Evolutionary conservation across 2,113 vertebrate genomes (phyloP).

Genomic region (Mesembrinibis cayennensis): DNA sequence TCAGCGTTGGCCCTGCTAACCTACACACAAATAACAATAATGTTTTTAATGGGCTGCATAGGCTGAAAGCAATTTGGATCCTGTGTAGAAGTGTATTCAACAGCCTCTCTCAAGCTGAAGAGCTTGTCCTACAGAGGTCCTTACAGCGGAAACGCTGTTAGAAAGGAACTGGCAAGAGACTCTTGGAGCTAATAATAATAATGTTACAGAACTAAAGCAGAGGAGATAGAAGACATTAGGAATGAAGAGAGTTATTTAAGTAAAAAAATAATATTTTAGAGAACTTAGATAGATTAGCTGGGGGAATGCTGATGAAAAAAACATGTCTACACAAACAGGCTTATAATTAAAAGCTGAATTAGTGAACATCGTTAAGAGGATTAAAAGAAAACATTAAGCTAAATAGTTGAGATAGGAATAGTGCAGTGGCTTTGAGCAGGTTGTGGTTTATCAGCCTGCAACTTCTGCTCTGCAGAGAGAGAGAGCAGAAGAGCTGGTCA

Average conservation of each 20-base stretch:
- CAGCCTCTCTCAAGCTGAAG: not conserved
- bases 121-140: not conserved
- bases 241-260: slow-evolving; percentile 4
- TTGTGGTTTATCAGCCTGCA: not conserved
- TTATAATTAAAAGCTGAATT: slow-evolving; percentile 36
- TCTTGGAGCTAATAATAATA: slow-evolving; percentile 12
- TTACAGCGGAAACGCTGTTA: not conserved
- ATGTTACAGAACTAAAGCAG: not conserved
- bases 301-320: not conserved
- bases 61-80: not conserved
- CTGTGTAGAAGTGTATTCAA: not conserved
- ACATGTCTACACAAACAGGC: not conserved
- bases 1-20: rapidly evolving
- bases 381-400: slow-evolving; percentile 9
- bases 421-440: not conserved
- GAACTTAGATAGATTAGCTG: not conserved
- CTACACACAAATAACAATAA: not conserved
- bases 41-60: not conserved
- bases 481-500: rapidly evolving
- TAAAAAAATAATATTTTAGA: slow-evolving; percentile 9
- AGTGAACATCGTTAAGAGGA: slow-evolving; percentile 35
- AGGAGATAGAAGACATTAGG: slow-evolving; percentile 20
- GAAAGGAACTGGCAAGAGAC: not conserved
- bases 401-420: slow-evolving; percentile 16
- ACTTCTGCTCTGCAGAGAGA: not conserved